These are phyloP conservation scores for Microplitis demolitor DNA, from an alignment of 1,140 invertebrate species.

Conservation along the genomic window DNA sequence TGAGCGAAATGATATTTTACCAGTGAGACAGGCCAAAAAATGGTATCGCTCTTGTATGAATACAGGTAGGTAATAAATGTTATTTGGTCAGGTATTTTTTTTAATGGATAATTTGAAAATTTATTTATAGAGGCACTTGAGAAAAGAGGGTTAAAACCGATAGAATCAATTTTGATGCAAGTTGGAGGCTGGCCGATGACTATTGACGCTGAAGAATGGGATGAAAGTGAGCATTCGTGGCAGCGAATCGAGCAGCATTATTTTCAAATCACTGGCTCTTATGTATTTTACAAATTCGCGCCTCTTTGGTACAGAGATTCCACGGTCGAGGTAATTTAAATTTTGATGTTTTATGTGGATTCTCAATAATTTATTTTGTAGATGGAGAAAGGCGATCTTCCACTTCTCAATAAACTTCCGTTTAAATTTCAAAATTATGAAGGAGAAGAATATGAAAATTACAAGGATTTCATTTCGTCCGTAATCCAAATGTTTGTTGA, in stretches of 20 bases:
- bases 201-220: slow-evolving; percentile 38
- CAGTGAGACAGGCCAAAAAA: slow-evolving; percentile 34
- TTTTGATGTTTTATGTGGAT: no score
- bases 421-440: slow-evolving; percentile 23
- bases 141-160: slow-evolving; percentile 25
- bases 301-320: neutral
- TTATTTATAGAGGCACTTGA: slow-evolving; percentile 26
- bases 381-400: neutral
- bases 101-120: no score
- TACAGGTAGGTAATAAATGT: slow-evolving; percentile 13
- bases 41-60: slow-evolving; percentile 36
- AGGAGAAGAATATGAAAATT: neutral
- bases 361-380: no score
- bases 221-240: slow-evolving; percentile 32
- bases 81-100: neutral
- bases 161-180: slow-evolving; percentile 31
- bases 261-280: slow-evolving; percentile 25
- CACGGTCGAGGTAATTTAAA: no score
- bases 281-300: slow-evolving; percentile 20
- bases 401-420: slow-evolving; percentile 2
- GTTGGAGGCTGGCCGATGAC: slow-evolving; percentile 43
- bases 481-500: slow-evolving; percentile 12
- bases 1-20: slow-evolving; percentile 20
- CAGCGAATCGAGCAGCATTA: slow-evolving; percentile 40
- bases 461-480: neutral